These are phyloP conservation scores for Nicator chloris DNA, from an alignment of 2,113 vertebrate genomes.

Conservation along the genomic window DNA sequence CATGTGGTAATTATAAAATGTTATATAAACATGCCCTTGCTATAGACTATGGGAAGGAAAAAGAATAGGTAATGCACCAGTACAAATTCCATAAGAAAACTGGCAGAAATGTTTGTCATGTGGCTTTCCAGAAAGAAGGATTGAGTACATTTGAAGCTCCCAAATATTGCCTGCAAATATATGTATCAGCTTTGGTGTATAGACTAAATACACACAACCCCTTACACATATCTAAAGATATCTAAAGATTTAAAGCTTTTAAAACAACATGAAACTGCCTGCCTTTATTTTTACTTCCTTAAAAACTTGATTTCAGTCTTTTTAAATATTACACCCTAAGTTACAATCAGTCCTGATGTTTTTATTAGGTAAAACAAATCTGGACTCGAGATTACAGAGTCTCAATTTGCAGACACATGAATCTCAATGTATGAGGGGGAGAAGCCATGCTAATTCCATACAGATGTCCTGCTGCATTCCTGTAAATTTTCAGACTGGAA, in stretches of 20 bases:
- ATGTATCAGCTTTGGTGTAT: neutral
- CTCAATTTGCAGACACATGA: conserved; percentile 48
- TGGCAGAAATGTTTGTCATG: neutral
- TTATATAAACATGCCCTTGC: neutral
- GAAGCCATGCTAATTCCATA: conserved; percentile 71
- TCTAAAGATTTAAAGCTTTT: conserved; percentile 9
- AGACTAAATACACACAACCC: conserved; percentile 1
- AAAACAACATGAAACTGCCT: neutral
- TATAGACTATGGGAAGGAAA: neutral
- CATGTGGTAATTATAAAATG: neutral
- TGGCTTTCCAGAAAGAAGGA: neutral
- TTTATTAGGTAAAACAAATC: conserved; percentile 45
- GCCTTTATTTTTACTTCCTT: conserved; percentile 36
- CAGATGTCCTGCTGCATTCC: conserved; percentile 77
- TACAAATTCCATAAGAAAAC: neutral
- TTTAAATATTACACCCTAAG: conserved; percentile 34
- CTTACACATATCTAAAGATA: neutral
- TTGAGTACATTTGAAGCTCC: neutral
- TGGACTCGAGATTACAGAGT: conserved; percentile 18
- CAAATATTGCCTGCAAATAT: neutral
- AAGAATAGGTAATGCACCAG: neutral
- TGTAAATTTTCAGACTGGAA: conserved; percentile 75
- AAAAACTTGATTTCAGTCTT: conserved; percentile 8
- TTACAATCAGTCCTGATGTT: conserved; percentile 42
- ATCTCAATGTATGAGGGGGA: conserved; percentile 56